Percentiles rank a stretch among this genome's conserved stretches.
Conservation (phyloP, 2,797 vertebrate genomes). For the Chrysolophus pictus region DNA sequence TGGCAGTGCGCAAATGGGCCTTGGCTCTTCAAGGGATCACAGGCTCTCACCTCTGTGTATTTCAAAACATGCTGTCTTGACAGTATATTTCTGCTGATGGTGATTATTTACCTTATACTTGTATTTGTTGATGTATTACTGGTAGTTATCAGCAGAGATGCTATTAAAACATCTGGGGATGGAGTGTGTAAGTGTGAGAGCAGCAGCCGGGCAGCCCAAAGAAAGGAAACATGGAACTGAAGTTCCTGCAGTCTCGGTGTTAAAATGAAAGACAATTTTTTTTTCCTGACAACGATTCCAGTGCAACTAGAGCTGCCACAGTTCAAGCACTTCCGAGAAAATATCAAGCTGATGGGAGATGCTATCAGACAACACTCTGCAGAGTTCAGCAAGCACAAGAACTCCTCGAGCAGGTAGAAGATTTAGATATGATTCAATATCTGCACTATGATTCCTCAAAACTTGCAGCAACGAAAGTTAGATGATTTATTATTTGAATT, state of each 20-base stretch:
- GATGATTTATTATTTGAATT: background rate
- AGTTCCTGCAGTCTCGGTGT: background rate
- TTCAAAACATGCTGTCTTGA: slow-evolving; percentile 13
- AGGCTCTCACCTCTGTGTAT: slow-evolving; percentile 29
- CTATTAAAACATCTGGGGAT: slow-evolving; percentile 56
- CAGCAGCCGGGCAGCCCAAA: background rate
- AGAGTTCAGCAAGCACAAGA: slow-evolving; percentile 14
- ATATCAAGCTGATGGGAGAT: background rate
- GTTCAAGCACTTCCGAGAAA: slow-evolving; percentile 15
- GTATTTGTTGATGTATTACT: slow-evolving; percentile 41
- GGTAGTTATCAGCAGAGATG: slow-evolving; percentile 37
- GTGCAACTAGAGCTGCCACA: background rate
- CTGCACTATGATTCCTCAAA: background rate
- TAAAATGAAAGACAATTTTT: background rate
- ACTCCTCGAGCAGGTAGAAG: background rate
- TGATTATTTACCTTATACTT: slow-evolving; percentile 68
- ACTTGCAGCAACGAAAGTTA: background rate
- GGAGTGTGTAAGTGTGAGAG: background rate
- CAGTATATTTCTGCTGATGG: slow-evolving; percentile 51
- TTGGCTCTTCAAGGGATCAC: slow-evolving; percentile 30
- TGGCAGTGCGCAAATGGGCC: background rate
- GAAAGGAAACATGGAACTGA: background rate
- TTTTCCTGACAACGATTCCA: background rate
- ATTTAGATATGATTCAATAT: background rate
- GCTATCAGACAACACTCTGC: background rate